Evolutionary conservation across 1,140 invertebrate species (phyloP).

Genomic region (Anagrus nilaparvatae): DNA sequence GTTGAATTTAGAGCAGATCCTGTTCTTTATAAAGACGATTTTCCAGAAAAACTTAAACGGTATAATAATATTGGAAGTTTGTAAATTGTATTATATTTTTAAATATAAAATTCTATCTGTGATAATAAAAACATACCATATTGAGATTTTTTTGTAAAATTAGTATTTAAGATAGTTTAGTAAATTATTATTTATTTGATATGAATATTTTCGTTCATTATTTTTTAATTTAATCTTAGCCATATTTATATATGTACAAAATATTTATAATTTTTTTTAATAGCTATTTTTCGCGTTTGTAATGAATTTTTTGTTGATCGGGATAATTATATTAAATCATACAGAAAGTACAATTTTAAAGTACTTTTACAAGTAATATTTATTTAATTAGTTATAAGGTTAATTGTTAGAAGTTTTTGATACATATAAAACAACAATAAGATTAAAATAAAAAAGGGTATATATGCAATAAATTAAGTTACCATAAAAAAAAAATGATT

Average conservation of each 20-base stretch:
- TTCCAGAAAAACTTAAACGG: slow-evolving; percentile 77
- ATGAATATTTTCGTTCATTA: neutral
- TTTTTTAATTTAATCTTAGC: slow-evolving; percentile 1
- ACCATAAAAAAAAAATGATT: too few species aligned
- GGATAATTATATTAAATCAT: too few species aligned
- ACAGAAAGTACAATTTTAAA: too few species aligned
- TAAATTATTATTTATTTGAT: neutral
- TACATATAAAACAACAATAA: too few species aligned
- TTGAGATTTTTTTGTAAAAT: slow-evolving; percentile 1
- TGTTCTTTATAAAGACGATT: slow-evolving; percentile 81
- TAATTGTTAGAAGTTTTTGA: too few species aligned
- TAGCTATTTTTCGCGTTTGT: too few species aligned
- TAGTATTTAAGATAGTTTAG: too few species aligned
- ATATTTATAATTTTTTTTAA: neutral
- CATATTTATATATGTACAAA: neutral
- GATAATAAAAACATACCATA: neutral
- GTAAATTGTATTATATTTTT: slow-evolving; percentile 42
- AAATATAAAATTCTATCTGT: neutral
- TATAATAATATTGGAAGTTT: slow-evolving; percentile 88
- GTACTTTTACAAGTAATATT: too few species aligned
- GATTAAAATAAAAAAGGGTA: too few species aligned
- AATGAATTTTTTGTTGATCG: too few species aligned
- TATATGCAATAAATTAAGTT: too few species aligned
- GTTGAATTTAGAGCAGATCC: slow-evolving; percentile 93
- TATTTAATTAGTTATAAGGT: too few species aligned